Evolutionary conservation across 2,797 vertebrate genomes (phyloP).

Genomic region (Jordanella pulchra): DNA sequence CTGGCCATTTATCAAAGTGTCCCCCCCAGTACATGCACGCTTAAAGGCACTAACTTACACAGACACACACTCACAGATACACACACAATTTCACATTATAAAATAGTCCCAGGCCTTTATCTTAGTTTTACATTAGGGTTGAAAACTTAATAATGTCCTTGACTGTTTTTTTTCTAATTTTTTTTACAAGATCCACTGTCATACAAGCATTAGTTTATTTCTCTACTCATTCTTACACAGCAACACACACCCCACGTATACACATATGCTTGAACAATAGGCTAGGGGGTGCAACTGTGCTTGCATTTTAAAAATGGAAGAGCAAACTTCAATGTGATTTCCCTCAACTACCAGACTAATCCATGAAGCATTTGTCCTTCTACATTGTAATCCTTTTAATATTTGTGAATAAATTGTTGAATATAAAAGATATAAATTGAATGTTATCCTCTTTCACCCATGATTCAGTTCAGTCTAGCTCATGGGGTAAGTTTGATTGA

Average conservation of each 20-base stretch:
- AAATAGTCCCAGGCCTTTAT: conserved; percentile 39
- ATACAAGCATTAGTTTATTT: neutral
- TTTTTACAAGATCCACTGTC: neutral
- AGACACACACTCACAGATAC: conserved; percentile 15
- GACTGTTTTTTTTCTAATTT: neutral
- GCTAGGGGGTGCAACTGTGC: neutral
- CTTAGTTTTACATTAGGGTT: conserved; percentile 18
- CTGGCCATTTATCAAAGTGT: conserved; percentile 93
- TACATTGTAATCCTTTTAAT: too few relatives aligned
- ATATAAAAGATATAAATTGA: too few relatives aligned
- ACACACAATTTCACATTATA: conserved; percentile 24
- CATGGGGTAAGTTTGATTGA: too few relatives aligned
- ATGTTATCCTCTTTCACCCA: too few relatives aligned
- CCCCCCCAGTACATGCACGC: conserved; percentile 67
- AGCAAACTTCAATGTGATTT: too few relatives aligned
- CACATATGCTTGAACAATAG: neutral
- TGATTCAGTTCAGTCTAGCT: too few relatives aligned
- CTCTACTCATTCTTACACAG: neutral
- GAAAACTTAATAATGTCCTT: neutral
- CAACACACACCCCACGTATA: neutral
- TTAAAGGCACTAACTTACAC: conserved; percentile 32
- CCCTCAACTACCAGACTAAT: too few relatives aligned
- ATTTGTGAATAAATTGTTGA: too few relatives aligned
- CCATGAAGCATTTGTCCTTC: too few relatives aligned
- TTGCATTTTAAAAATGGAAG: too few relatives aligned